Conservation (phyloP, 2,113 vertebrate species). For the Sylvia atricapilla region DNA sequence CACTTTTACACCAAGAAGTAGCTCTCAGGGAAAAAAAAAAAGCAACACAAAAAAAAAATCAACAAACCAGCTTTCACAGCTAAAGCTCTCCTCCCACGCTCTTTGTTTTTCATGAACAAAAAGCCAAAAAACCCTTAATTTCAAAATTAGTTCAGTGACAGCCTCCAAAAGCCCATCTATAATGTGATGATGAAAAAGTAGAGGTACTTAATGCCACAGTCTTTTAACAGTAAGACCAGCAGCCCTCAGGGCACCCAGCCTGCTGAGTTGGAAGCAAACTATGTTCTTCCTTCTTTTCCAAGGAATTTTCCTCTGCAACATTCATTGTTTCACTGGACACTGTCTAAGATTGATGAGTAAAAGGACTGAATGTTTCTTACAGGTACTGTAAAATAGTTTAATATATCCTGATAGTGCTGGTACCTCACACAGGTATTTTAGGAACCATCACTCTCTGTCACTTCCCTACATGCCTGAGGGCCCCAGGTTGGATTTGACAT, state of each 20-base stretch:
- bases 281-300: not conserved
- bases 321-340: slow-evolving; percentile 50
- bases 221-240: not conserved
- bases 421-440: not conserved
- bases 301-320: slow-evolving; percentile 75
- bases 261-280: not conserved
- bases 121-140: not conserved
- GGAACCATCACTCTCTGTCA: accelerated
- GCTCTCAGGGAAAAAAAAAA: not conserved
- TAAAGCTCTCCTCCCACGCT: not conserved
- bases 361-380: not conserved
- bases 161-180: not conserved
- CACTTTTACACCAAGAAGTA: not conserved
- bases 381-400: not conserved
- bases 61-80: not conserved
- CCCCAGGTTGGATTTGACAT: not conserved
- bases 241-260: not conserved
- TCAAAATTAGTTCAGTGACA: not conserved
- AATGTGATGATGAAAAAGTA: not conserved
- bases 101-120: not conserved
- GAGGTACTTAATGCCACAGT: not conserved
- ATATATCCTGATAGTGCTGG: not conserved
- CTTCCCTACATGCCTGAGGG: not conserved
- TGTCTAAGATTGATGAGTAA: slow-evolving; percentile 71
- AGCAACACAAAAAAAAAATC: not conserved